These are phyloP conservation scores for Amphipoea oculea DNA, from an alignment of 2,888 invertebrate genomes.

Conservation along the genomic window DNA sequence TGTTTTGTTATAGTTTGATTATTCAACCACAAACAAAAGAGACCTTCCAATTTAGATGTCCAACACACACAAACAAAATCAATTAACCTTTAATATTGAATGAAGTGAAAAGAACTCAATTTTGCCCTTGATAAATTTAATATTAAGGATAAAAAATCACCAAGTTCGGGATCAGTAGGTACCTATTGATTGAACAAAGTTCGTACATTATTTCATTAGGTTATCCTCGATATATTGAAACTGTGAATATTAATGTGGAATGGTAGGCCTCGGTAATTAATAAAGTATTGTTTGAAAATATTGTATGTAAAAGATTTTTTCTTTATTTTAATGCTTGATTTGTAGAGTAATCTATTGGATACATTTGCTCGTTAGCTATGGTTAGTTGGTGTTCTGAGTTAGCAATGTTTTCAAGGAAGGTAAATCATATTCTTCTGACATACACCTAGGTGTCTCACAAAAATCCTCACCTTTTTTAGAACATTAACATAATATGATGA, in stretches of 20 bases:
- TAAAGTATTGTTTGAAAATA: not conserved
- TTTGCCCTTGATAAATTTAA: conserved; percentile 31
- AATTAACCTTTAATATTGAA: conserved; percentile 1
- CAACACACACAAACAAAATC: conserved; percentile 4
- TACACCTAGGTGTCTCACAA: not conserved
- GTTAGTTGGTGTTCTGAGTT: not conserved
- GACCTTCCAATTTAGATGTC: conserved; percentile 4
- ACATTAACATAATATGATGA: not conserved
- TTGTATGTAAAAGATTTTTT: not conserved
- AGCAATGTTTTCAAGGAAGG: not conserved
- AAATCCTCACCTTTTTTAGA: not conserved
- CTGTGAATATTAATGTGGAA: conserved; percentile 1
- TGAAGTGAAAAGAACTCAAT: conserved; percentile 21
- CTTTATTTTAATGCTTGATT: not conserved
- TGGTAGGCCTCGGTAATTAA: not conserved
- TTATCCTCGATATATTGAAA: conserved; percentile 29
- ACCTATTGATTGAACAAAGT: conserved; percentile 16
- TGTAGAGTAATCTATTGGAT: not conserved
- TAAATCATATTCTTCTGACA: not conserved
- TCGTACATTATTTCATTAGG: conserved; percentile 34
- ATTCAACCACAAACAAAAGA: conserved; percentile 5
- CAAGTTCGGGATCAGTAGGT: conserved; percentile 11
- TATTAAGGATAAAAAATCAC: conserved; percentile 21
- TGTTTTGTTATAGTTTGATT: conserved; percentile 22
- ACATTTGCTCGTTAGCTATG: not conserved